These are phyloP conservation scores for Glaucopsyche alexis DNA, from an alignment of 2,888 invertebrate species.

Conservation along the genomic window DNA sequence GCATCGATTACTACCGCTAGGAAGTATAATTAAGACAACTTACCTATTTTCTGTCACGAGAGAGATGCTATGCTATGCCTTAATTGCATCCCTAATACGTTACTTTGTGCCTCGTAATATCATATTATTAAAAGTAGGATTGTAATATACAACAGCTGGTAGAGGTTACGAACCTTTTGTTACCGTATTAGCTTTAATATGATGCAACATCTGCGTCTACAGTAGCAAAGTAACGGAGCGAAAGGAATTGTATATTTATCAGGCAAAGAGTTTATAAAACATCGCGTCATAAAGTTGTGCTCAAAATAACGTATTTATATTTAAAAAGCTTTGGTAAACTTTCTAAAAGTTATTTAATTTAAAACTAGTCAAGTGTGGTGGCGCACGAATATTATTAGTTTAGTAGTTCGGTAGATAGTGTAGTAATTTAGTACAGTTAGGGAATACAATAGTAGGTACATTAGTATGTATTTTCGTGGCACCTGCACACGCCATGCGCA, in stretches of 20 bases:
- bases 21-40: not conserved
- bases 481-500: too few relatives aligned
- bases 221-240: slow-evolving; percentile 9
- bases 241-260: not conserved
- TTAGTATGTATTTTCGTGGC: too few relatives aligned
- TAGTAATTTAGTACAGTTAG: too few relatives aligned
- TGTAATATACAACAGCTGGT: not conserved
- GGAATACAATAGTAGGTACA: too few relatives aligned
- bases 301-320: not conserved
- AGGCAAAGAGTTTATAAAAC: not conserved
- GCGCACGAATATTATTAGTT: too few relatives aligned
- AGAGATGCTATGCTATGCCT: not conserved
- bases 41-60: too few relatives aligned
- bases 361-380: not conserved
- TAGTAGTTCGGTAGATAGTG: too few relatives aligned
- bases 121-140: slow-evolving; percentile 1
- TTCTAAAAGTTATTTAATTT: not conserved
- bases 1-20: too few relatives aligned
- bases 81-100: not conserved
- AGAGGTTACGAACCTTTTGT: slow-evolving; percentile 13
- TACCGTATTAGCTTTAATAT: slow-evolving; percentile 23
- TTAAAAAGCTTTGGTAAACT: not conserved
- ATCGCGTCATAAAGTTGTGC: not conserved
- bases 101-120: not conserved
- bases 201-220: slow-evolving; percentile 24